Conservation (phyloP, 2,113 vertebrate species). For the Myiagra hebetior region DNA sequence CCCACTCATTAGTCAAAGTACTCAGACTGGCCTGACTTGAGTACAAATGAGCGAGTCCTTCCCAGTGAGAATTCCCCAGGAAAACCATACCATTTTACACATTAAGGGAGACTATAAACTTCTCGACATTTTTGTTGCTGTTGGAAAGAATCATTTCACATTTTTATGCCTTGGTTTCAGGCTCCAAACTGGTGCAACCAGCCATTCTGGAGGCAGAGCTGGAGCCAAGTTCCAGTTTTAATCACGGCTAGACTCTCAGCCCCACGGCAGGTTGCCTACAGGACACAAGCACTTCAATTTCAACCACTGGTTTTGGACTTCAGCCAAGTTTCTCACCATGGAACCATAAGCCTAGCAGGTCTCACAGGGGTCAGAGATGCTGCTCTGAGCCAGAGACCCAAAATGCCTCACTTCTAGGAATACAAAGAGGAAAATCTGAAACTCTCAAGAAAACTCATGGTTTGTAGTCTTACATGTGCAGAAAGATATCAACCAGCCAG, state of each 20-base stretch:
- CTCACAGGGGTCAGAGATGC: not conserved
- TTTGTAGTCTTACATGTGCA: not conserved
- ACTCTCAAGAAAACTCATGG: not conserved
- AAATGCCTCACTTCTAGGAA: not conserved
- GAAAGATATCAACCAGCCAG: not conserved
- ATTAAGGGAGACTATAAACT: not conserved
- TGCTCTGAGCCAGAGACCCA: not conserved
- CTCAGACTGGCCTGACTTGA: not conserved
- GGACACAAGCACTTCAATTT: not conserved
- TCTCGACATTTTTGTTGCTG: not conserved
- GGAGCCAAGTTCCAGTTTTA: not conserved
- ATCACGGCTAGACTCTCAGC: not conserved
- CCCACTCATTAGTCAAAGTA: not conserved
- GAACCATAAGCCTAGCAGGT: not conserved
- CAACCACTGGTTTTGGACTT: not conserved
- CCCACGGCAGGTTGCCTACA: not conserved
- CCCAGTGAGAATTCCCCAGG: not conserved
- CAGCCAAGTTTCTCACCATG: not conserved
- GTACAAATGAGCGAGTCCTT: not conserved
- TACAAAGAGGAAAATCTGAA: not conserved
- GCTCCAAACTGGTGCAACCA: not conserved
- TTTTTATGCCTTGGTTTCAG: slow-evolving; percentile 10
- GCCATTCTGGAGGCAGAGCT: not conserved
- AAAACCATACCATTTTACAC: not conserved
- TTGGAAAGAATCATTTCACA: not conserved